A percentile compares a stretch with the other conserved stretches of the same genome.
These are phyloP conservation scores for Plagodis dolabraria DNA, from an alignment of 2,888 invertebrate genomes.

Conservation along the genomic window DNA sequence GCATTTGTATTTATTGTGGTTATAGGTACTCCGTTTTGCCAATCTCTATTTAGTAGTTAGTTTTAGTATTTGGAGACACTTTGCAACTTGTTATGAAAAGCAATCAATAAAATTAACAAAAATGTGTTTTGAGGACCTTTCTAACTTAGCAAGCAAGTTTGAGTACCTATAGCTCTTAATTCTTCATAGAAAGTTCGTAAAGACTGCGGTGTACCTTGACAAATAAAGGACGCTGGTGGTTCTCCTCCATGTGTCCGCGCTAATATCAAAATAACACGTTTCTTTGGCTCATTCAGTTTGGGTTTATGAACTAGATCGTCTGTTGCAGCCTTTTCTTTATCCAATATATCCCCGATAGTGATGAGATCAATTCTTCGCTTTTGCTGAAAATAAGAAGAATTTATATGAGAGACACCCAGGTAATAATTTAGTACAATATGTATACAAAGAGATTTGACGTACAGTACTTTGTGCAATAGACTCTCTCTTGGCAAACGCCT, in stretches of 20 bases:
- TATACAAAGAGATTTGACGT: conserved; percentile 15
- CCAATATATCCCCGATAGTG: conserved; percentile 87
- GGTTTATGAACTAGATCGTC: conserved; percentile 76
- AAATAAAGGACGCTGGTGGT: conserved; percentile 96
- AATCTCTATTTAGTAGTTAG: no score
- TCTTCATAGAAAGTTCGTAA: no score
- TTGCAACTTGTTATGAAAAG: no score
- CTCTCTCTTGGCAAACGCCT: conserved; percentile 88
- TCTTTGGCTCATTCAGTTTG: conserved; percentile 69
- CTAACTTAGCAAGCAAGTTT: no score
- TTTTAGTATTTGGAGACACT: no score
- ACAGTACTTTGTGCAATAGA: conserved; percentile 88
- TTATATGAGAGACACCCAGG: no score
- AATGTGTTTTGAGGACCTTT: no score
- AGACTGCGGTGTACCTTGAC: conserved; percentile 88
- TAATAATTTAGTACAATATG: no score
- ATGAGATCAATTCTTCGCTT: conserved; percentile 95
- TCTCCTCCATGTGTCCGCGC: conserved; percentile 97
- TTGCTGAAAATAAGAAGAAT: conserved; percentile 86
- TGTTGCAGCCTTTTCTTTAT: conserved; percentile 44
- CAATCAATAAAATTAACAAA: no score
- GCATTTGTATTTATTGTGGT: no score
- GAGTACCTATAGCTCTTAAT: no score
- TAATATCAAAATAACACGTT: conserved; percentile 91
- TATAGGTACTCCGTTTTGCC: no score